phyloP scores from a whole-genome alignment of 2,113 vertebrate genomes.

The Narcine bancroftii region DNA sequence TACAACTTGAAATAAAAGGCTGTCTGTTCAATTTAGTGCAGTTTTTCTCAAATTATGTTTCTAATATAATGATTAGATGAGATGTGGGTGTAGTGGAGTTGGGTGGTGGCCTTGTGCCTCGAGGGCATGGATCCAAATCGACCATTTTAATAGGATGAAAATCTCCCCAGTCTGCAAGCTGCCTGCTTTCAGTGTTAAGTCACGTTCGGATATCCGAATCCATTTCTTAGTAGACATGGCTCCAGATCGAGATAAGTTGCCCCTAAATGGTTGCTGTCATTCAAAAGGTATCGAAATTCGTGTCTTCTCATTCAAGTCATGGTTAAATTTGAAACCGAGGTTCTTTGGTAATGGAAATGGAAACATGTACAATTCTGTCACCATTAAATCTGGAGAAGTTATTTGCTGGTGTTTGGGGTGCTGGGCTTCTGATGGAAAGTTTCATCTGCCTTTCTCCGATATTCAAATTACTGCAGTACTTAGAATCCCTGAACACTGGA shows the following conservation, averaged over 20 bases:
- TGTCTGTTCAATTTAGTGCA: not conserved
- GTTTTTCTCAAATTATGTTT: not conserved
- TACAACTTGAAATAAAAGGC: not conserved
- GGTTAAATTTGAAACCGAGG: not conserved
- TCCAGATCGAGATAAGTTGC: not conserved
- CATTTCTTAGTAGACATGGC: not conserved
- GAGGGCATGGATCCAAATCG: not conserved
- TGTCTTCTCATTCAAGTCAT: not conserved
- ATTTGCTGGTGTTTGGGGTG: not conserved
- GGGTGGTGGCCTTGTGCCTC: not conserved
- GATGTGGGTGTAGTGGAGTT: not conserved
- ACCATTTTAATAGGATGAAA: not conserved
- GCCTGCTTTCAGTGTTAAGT: not conserved
- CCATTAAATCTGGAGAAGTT: not conserved
- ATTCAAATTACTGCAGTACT: not conserved
- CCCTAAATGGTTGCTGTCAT: not conserved
- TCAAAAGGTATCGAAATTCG: not conserved
- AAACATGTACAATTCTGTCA: not conserved
- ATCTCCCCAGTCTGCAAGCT: not conserved
- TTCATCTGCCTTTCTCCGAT: not conserved
- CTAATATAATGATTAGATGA: not conserved
- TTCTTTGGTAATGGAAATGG: not conserved
- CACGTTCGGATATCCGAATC: not conserved
- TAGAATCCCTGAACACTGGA: not conserved
- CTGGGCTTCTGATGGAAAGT: not conserved